These are phyloP conservation scores for Vombatus ursinus DNA, from an alignment of 2,113 vertebrate species.

Conservation along the genomic window DNA sequence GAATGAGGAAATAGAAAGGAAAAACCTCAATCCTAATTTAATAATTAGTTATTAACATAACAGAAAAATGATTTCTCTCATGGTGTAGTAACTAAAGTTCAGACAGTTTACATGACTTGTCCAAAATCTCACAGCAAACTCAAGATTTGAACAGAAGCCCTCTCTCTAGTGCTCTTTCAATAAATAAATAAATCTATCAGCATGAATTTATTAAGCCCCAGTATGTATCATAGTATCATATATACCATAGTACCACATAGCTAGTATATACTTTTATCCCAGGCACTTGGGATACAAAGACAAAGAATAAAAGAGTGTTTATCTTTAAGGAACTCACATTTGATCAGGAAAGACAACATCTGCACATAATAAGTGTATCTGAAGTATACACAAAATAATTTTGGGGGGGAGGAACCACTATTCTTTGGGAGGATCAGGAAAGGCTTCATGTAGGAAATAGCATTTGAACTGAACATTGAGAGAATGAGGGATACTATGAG, in stretches of 20 bases:
- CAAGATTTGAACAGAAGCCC: not conserved
- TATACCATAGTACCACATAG: not conserved
- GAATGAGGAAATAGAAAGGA: not conserved
- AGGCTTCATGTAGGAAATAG: not conserved
- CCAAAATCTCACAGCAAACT: not conserved
- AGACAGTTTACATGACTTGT: not conserved
- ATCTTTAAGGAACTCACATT: not conserved
- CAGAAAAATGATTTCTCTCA: not conserved
- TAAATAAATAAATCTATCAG: not conserved
- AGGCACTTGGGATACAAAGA: not conserved
- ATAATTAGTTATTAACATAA: not conserved
- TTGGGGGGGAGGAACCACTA: not conserved
- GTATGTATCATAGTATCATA: not conserved
- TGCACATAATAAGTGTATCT: not conserved
- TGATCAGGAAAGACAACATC: not conserved
- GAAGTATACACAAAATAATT: not conserved
- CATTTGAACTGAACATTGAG: not conserved
- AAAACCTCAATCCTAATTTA: not conserved
- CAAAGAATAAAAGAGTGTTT: not conserved
- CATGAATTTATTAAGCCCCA: not conserved
- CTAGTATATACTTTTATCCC: not conserved
- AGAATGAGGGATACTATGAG: not conserved
- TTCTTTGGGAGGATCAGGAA: not conserved
- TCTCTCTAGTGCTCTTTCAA: not conserved
- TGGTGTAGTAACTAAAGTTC: not conserved